Evolutionary conservation across 2,888 invertebrate genomes (phyloP).

Genomic region (Andrena fulva): DNA sequence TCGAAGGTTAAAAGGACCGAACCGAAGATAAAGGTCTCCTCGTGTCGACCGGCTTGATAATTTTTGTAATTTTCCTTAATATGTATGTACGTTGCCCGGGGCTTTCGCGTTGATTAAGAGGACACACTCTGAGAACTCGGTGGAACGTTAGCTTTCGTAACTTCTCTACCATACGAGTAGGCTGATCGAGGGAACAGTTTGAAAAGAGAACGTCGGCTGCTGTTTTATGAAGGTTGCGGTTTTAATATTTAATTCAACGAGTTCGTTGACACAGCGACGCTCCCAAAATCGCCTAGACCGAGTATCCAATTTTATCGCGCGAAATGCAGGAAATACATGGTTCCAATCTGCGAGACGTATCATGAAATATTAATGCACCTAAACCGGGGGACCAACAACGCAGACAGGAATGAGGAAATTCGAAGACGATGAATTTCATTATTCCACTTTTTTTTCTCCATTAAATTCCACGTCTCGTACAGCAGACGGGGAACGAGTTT

Average conservation of each 20-base stretch:
- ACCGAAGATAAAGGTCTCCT: background rate
- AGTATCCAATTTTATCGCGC: background rate
- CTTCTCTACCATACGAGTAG: background rate
- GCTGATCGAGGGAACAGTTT: background rate
- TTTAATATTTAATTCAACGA: conserved; percentile 2
- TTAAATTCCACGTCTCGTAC: background rate
- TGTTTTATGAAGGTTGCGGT: background rate
- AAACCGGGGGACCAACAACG: background rate
- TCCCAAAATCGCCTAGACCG: background rate
- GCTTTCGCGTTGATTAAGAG: background rate
- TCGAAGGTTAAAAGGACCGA: background rate
- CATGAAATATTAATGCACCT: background rate
- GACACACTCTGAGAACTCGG: background rate
- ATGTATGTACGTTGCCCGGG: background rate
- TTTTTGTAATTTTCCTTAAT: background rate
- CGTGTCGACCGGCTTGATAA: background rate
- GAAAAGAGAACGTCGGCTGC: background rate
- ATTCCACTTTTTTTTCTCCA: background rate
- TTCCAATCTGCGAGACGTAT: background rate
- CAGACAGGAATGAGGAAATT: background rate
- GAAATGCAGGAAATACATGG: background rate
- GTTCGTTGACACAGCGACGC: background rate
- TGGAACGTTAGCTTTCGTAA: background rate
- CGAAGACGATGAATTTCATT: background rate
- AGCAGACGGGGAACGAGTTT: conserved; percentile 2